Percentiles rank a stretch among this genome's conserved stretches.
Conservation (phyloP, 2,113 vertebrate genomes). For the Todiramphus chloris region DNA sequence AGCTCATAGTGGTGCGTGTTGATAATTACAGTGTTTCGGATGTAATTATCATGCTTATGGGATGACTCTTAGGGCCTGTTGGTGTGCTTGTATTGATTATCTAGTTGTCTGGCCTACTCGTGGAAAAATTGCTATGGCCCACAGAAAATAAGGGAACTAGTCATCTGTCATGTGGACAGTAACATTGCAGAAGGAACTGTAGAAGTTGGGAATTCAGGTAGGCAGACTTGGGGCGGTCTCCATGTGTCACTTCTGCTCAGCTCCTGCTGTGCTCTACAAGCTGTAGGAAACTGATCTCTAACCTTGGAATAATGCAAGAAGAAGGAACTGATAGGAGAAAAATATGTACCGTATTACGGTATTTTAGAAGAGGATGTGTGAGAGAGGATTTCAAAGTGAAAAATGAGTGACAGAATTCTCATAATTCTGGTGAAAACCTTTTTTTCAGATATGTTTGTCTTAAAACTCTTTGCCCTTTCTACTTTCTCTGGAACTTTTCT, state of each 20-base stretch:
- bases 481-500: not conserved
- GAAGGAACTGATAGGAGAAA: not conserved
- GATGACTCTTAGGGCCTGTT: not conserved
- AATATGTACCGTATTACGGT: not conserved
- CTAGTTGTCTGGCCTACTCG: not conserved
- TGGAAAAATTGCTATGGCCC: not conserved
- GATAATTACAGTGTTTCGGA: slow-evolving; percentile 11
- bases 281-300: not conserved
- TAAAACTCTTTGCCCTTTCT: not conserved
- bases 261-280: not conserved
- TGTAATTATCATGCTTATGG: slow-evolving; percentile 16
- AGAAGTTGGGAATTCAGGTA: not conserved
- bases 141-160: not conserved
- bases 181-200: not conserved
- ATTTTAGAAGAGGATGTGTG: not conserved
- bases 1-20: not conserved
- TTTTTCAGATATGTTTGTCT: not conserved
- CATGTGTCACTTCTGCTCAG: not conserved
- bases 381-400: slow-evolving; percentile 13
- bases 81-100: not conserved
- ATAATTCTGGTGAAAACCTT: not conserved
- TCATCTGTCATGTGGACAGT: not conserved
- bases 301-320: not conserved
- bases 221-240: not conserved
- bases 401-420: not conserved